Evolutionary conservation across 2,797 vertebrate genomes (phyloP).

Genomic region (Menidia menidia): DNA sequence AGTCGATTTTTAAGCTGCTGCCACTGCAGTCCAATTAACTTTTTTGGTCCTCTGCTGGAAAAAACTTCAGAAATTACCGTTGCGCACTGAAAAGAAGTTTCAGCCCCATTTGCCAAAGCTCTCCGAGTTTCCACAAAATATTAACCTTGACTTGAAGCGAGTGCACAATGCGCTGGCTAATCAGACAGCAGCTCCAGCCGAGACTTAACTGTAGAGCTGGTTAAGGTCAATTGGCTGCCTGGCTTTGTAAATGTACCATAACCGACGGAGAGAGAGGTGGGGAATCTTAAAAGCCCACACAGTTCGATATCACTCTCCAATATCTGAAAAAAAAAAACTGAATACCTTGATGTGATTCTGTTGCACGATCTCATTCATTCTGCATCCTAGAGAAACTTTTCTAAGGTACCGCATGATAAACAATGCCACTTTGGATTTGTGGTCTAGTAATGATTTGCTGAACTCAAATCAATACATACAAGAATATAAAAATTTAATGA

Average conservation of each 20-base stretch:
- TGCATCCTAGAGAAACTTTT: no score
- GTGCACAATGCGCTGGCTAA: slow-evolving; percentile 37
- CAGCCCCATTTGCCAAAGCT: slow-evolving; percentile 39
- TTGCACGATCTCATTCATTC: no score
- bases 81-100: slow-evolving; percentile 36
- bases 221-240: slow-evolving; percentile 17
- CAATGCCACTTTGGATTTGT: no score
- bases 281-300: not conserved
- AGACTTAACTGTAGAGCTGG: slow-evolving; percentile 11
- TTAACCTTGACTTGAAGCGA: slow-evolving; percentile 42
- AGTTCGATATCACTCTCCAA: slow-evolving; percentile 2
- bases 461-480: no score
- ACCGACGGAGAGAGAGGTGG: not conserved
- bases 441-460: no score
- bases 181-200: slow-evolving; percentile 29
- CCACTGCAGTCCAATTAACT: slow-evolving; percentile 25
- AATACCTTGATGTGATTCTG: not conserved
- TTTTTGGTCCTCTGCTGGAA: slow-evolving; percentile 26
- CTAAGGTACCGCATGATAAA: no score
- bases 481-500: no score
- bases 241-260: slow-evolving; percentile 19
- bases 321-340: slow-evolving; percentile 3
- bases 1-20: slow-evolving; percentile 13
- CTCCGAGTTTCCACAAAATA: slow-evolving; percentile 52
- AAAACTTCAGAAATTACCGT: slow-evolving; percentile 43